Base-by-base conservation (phyloP, 1,140 invertebrate genomes). In the Cecropterus lyciades region DNA sequence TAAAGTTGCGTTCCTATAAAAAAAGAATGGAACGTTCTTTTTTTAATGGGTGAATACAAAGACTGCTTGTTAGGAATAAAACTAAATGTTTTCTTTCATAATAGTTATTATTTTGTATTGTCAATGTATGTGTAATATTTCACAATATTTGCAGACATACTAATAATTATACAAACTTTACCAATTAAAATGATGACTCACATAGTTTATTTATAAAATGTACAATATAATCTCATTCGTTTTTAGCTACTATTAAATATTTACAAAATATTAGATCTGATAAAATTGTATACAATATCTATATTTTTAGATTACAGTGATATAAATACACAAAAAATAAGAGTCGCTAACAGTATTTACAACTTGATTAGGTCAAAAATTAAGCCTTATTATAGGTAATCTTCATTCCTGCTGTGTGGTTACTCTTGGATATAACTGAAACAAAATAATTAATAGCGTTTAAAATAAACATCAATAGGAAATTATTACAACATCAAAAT, bases 241-340 rank as follows among this genome's bases (percentile, higher is more conserved):
- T 89, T 89, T 83, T 78, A 77, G 84, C 85, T 85, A 85, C 73
- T 82, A 79, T 71, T 89, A 88, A 84, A 90, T 91, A 91, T 91
- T 89, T 91, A 91, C 89, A 91, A 90, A 91, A 89, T 90, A 91
- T 91, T 89, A 80, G 77, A 85, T 88, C 78, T 88, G 75, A 87
- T 85, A 87, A 87, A 88, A 84, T 83, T 90, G 85, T 90, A 90
- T 91, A 91, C 85, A 91, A 87, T 87, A 82, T 79, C 70, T 75
- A 75, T 75, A 75, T 76, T 77, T 80, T 84, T 87, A 89, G 81
- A 87, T 87, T 87, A 89, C 82, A 89, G 73, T 84, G 69, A 87
- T 86, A 91, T 89, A 91, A 89, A 91, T 91, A 91, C 84, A 89
- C 86, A n/a, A 89, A 87, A 89, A 91, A 89, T 88, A 87, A 88